A percentile compares a stretch with the other conserved stretches of the same genome.
Evolutionary conservation across 2,113 vertebrate genomes (phyloP).

Genomic region (Podiceps cristatus): DNA sequence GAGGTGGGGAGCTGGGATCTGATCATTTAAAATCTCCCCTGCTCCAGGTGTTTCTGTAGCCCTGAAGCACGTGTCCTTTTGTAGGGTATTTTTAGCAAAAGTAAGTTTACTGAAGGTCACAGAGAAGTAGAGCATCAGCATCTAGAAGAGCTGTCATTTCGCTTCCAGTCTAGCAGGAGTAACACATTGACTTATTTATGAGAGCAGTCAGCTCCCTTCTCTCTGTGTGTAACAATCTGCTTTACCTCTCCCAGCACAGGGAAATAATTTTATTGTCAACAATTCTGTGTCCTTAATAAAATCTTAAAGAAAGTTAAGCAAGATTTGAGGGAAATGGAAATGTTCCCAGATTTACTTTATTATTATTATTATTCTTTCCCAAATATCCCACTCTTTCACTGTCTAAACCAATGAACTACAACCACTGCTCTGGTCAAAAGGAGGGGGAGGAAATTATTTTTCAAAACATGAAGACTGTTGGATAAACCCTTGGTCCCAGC

Average conservation of each 20-base stretch:
- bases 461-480: neutral
- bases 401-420: neutral
- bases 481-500: neutral
- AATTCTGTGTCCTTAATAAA: constrained; percentile 13
- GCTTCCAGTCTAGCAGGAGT: constrained; percentile 71
- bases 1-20: neutral
- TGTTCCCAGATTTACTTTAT: neutral
- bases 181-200: constrained; percentile 75
- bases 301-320: neutral
- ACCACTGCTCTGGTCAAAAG: neutral
- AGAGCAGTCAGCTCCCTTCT: constrained; percentile 43
- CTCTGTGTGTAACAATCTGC: constrained; percentile 11
- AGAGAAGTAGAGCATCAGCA: constrained; percentile 48
- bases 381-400: neutral
- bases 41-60: neutral
- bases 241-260: constrained; percentile 8
- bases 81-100: constrained; percentile 60
- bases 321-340: neutral
- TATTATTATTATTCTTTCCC: neutral
- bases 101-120: constrained; percentile 1
- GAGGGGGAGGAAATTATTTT: neutral
- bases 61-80: neutral
- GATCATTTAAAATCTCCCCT: neutral
- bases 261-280: constrained; percentile 25
- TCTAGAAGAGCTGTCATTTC: constrained; percentile 55